Base-by-base conservation (phyloP, 2,797 vertebrate species). In the Lerista edwardsae region DNA sequence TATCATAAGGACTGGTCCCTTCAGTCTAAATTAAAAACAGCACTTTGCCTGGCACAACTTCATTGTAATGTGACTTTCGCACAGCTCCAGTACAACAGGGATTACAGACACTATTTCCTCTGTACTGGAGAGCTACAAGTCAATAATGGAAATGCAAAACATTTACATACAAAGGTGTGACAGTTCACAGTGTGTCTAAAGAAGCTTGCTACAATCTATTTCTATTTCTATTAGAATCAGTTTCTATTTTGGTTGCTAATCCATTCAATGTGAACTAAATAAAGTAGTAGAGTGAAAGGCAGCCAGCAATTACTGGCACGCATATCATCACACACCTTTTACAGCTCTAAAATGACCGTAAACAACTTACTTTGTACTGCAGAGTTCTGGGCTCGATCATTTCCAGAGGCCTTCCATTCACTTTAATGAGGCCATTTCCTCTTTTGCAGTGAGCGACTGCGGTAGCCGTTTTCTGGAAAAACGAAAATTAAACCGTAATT, bases 371-470 rank as follows among this genome's bases (percentile, higher is more conserved):
- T 96, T 99, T 99, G 93, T 99, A 99, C 89, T 99, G 98, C 89
- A 99, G 96, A 23, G 98, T 99, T 83, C 97, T 97, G 5, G 99
- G 99, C 94, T 99, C 98, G 51, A 99, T 97, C 97, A 98, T 98
- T 94, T 99, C 99, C 94, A 99, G 94, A 51, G 98, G 98, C 94
- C 98, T 97, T 93, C 98, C 98, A 57, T 99, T 99, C 86, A 99
- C 98, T 92, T 99, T 99, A 92, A 99, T 98, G 77, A 99, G 98
- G 39, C 98, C 98, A 95, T 99, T 99, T 3, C 99, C 99, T 89
- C 98, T 97, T 88, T 99, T 99, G 94, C 98, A 99, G 93, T 99
- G 98, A 61, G 98, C 98, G 92, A 99, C 98, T 92, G 99, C 99
- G 0, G 98, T 99, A 86, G 99, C 99, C 0, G 98, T 99, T 98